Conservation (phyloP, 2,888 invertebrate genomes). For the Sarcophaga subvicina region DNA sequence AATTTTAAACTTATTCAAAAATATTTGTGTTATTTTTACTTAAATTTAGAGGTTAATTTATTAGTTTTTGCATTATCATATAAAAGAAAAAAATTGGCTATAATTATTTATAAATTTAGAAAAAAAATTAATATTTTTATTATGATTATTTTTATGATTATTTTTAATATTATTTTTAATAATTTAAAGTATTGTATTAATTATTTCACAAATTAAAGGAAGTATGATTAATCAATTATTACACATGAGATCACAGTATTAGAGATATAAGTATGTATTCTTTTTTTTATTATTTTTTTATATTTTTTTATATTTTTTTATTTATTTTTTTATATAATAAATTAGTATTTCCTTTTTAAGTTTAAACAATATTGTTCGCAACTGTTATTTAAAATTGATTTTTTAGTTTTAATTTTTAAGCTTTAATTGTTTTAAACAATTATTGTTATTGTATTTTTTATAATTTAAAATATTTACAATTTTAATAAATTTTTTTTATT, state of each 20-base stretch:
- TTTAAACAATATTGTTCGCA: not conserved
- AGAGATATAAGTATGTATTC: conserved; percentile 80
- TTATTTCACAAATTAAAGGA: conserved; percentile 61
- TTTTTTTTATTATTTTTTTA: conserved; percentile 29
- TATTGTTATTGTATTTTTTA: conserved; percentile 39
- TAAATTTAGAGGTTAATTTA: conserved; percentile 38
- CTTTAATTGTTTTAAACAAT: conserved; percentile 58
- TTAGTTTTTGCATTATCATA: conserved; percentile 33
- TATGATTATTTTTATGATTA: conserved; percentile 55
- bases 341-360: conserved; percentile 52
- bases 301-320: conserved; percentile 64
- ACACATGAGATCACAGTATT: conserved; percentile 83
- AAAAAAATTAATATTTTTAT: conserved; percentile 24
- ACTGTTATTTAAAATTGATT: not conserved
- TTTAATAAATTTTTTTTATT: not conserved
- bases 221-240: conserved; percentile 77
- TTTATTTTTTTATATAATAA: conserved; percentile 68
- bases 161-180: not conserved
- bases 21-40: conserved; percentile 35
- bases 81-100: conserved; percentile 48
- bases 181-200: conserved; percentile 1
- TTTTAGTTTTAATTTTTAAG: conserved; percentile 17
- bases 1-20: conserved; percentile 29
- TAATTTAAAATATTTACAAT: conserved; percentile 70
- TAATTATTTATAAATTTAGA: conserved; percentile 53